These are phyloP conservation scores for Xenopus borealis DNA, from an alignment of 2,113 vertebrate genomes.

Conservation along the genomic window DNA sequence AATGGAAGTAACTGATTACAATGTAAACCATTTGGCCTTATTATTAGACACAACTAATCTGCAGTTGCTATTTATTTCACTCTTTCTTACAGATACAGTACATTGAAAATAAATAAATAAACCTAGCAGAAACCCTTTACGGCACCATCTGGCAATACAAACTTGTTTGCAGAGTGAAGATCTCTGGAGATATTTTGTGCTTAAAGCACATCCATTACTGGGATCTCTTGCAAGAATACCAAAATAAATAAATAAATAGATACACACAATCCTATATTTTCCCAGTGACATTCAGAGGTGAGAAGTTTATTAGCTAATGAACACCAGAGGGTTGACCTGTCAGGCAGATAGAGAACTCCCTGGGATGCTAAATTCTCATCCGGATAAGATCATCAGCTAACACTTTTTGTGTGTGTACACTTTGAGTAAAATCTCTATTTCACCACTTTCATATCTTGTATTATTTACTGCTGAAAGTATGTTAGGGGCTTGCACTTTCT, in stretches of 20 bases:
- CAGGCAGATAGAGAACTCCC: background rate
- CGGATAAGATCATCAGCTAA: constrained; percentile 13
- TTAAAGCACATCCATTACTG: constrained; percentile 27
- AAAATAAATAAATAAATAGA: background rate
- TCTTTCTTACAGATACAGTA: constrained; percentile 30
- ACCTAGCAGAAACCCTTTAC: background rate
- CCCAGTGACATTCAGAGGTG: constrained; percentile 14
- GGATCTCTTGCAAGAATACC: constrained; percentile 18
- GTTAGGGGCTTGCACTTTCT: no score
- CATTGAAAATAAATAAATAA: constrained; percentile 10
- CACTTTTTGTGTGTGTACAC: background rate
- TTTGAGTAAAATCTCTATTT: background rate
- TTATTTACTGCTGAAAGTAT: background rate
- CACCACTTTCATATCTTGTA: background rate
- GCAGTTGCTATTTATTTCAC: background rate
- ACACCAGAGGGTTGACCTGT: constrained; percentile 4
- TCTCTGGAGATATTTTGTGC: constrained; percentile 26
- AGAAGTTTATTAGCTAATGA: constrained; percentile 23
- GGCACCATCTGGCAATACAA: constrained; percentile 31
- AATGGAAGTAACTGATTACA: no score
- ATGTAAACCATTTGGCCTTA: no score
- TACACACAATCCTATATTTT: constrained; percentile 18
- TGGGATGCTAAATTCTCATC: constrained; percentile 10
- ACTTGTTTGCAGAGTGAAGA: constrained; percentile 35
- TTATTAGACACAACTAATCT: constrained; percentile 4